Base-by-base conservation (phyloP, 2,888 invertebrate genomes). In the Antheraea yamamai region DNA sequence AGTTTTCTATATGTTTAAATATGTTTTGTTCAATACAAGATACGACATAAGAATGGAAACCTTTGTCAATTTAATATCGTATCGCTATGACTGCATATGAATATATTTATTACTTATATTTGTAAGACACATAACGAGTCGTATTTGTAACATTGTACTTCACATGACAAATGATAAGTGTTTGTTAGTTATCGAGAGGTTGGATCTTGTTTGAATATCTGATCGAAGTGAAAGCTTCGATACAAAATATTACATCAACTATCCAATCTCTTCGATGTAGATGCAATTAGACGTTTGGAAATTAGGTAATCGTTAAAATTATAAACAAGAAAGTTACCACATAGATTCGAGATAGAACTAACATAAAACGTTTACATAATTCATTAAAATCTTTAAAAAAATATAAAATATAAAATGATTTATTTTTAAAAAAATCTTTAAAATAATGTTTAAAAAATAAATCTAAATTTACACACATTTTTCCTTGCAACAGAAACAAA, bases 271-370 rank as follows among this genome's bases (percentile, higher is more conserved):
- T 47, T 72, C 61, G 47, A 58, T 72, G 74, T 47, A 72, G 23
- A 71, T 47, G 61, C 80, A 81, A 82, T 81, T 81, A 82, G 76
- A 78, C 75, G 77, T 81, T 80, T 81, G 76, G 16, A 78, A 82
- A 82, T 81, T 76, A 80, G 79, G 79, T 80, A 82, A 81, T 81
- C 79, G 81, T 78, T 79, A 75, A 77, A 79, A 76, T 79, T 76
- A 77, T 78, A 77, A 77, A 77, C 75, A 78, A 77, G 75, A 78
- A 77, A 81, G 79, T 80, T 70, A 70, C 70, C 20, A 23, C 39
- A 39, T 70, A 70, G 10, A 39, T n/a, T 61, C 61, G 7, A 61
- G 4, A n/a, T 70, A 39, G 26, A 70, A 70, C 39, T 35, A 68
- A 35, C 4, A 68, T 35, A 35, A 26, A 66, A 66, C 10, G 12